Evolutionary conservation across 2,797 vertebrate species (phyloP), one percentile per base, ranked within the genome.

Genomic region (Hipposideros larvatus): DNA sequence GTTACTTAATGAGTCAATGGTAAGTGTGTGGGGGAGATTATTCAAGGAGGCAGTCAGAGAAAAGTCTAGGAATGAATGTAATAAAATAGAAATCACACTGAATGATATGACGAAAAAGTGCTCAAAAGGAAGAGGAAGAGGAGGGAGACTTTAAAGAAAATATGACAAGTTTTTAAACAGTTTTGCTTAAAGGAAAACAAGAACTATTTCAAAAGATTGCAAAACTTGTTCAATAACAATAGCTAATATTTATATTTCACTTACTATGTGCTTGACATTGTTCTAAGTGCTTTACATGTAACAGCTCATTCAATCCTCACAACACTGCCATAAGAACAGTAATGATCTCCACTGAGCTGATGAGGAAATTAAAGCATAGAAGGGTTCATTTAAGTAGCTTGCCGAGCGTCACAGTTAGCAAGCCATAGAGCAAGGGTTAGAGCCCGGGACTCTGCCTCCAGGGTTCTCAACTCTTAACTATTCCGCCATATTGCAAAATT

Each of bases 1-100:
- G 98, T 80, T 94, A 65, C 91, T 97, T 98, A 97, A 98, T 98
- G 91, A 98, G 97, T 59, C 96, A 98, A 10, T 97, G 98, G 99
- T 99, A 97, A 98, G 98, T 98, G 43, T 48, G 57, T 21, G 91
- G 37, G 48, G 41, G 86, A 70, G 11, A 19, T n/a, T 21, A 83
- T 41, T 21, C 11, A 70, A 59, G 71, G 61, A 37, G 68, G 10
- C 31, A 26, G 37, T 80, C 37, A 63, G 51, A 53, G 55, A 7
- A 75, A 77, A 43, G 22, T 65, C 74, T 34, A 28, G 48, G 75
- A 87, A 74, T 41, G 28, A 34, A 21, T 79, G n/a, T 37, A 14
- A 28, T 55, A 51, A 61, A 37, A 57, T 15, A 48, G 48, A 73
- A 59, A 63, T 37, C 80, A 21, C 26, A 8, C 0, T 65, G 55